Conservation (phyloP, 2,113 vertebrate species). For the Lagenorhynchus albirostris region DNA sequence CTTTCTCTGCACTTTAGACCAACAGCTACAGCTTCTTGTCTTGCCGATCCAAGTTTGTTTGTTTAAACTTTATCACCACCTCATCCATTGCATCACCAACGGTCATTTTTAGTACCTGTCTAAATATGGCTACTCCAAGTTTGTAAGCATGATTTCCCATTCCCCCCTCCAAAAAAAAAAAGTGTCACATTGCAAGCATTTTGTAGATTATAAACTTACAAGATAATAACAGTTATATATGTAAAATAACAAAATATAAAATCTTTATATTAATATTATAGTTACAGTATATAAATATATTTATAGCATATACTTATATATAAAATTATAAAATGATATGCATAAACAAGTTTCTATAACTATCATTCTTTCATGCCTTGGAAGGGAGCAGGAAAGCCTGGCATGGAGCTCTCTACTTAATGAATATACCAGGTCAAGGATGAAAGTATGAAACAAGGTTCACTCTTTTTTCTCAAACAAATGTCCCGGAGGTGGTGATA, state of each 20-base stretch:
- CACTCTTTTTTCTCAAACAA: background rate
- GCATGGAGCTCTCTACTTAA: background rate
- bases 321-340: background rate
- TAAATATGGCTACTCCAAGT: background rate
- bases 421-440: slow-evolving; percentile 6
- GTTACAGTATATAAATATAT: background rate
- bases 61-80: background rate
- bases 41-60: background rate
- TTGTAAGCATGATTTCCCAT: background rate
- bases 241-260: background rate
- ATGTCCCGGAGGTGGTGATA: background rate
- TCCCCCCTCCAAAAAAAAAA: background rate
- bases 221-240: background rate
- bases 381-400: background rate
- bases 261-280: background rate
- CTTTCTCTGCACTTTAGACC: background rate
- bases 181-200: background rate
- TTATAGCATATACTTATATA: background rate
- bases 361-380: background rate
- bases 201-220: background rate
- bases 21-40: background rate
- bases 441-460: slow-evolving; percentile 1
- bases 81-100: background rate
- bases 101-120: background rate
- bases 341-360: background rate